Evolutionary conservation across 2,797 vertebrate genomes (phyloP).

Genomic region (Capromys pilorides): DNA sequence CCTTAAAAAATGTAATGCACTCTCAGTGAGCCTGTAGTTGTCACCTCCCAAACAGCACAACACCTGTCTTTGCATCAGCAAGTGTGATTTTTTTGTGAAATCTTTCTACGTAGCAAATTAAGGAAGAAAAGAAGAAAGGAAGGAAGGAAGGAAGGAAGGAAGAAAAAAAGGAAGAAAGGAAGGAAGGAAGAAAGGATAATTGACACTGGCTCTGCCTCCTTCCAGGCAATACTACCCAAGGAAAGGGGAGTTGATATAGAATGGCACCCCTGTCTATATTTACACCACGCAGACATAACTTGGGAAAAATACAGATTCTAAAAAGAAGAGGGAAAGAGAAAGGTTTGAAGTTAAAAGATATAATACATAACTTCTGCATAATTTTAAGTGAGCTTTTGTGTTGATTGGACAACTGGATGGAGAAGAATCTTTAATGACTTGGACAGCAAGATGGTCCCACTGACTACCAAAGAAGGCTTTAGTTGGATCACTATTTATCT

Average conservation of each 20-base stretch:
- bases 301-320: neutral
- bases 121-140: neutral
- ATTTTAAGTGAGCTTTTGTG: slow-evolving; percentile 70
- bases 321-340: neutral
- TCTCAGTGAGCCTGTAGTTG: neutral
- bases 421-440: slow-evolving; percentile 78
- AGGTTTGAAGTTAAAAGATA: slow-evolving; percentile 7
- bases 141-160: neutral
- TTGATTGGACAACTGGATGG: slow-evolving; percentile 54
- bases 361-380: neutral
- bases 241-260: neutral
- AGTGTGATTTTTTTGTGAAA: slow-evolving; percentile 45
- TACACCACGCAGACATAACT: neutral
- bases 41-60: neutral
- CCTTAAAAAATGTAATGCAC: neutral
- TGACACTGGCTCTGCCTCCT: neutral
- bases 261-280: neutral
- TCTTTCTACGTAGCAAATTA: neutral
- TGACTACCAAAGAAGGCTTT: slow-evolving; percentile 75
- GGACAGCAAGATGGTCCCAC: slow-evolving; percentile 78
- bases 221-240: neutral
- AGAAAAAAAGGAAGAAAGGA: neutral
- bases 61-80: neutral
- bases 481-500: slow-evolving; percentile 85
- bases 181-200: neutral